Base-by-base conservation (phyloP, 2,797 vertebrate species). In the Poecilia gillii region DNA sequence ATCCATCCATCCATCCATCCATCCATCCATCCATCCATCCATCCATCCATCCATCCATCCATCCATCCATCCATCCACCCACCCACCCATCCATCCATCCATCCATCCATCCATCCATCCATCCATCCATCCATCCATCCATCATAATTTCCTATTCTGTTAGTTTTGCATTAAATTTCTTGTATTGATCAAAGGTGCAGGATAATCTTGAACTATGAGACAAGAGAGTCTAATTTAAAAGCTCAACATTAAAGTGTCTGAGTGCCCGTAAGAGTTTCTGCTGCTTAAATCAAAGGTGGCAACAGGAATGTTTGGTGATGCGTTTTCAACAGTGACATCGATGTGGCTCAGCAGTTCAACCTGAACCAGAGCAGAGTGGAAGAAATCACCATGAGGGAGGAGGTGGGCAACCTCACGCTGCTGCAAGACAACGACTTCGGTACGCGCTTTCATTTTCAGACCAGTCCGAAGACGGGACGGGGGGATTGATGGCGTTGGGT, bases 341-440 rank as follows among this genome's bases (percentile, higher is more conserved):
- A 99, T 86, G 99, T 99, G 81, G 98, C 99, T 79, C 98, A 99
- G 94, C 99, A 99, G 93, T 99, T 99, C 94, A 99, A 98, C 77
- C 95, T 99, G 91, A 99, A 99, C 93, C 99, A 99, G 95, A 99
- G 98, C 88, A 96, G 99, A 96, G 98, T 99, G 82, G 99, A 99
- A 94, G 98, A 99, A 94, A 99, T 99, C 92, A 99, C 99, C 83
- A 99, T 99, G 99, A 96, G 99, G 89, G 99, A 99, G 95, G 99
- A 99, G 91, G 98, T 99, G 43, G 98, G 98, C 62, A 99, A 98
- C 94, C 97, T 99, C 91, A 99, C 95, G 88, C 97, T 99, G 79
- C 95, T 99, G 87, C 97, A 99, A 87, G 99, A 99, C 91, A 99
- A 99, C 89, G 98, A 99, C 90, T 99, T 99, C 78, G 98, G 99